Evolutionary conservation across 2,797 vertebrate species (phyloP), one percentile per base, ranked within the genome.

Genomic region (Hipposideros larvatus): DNA sequence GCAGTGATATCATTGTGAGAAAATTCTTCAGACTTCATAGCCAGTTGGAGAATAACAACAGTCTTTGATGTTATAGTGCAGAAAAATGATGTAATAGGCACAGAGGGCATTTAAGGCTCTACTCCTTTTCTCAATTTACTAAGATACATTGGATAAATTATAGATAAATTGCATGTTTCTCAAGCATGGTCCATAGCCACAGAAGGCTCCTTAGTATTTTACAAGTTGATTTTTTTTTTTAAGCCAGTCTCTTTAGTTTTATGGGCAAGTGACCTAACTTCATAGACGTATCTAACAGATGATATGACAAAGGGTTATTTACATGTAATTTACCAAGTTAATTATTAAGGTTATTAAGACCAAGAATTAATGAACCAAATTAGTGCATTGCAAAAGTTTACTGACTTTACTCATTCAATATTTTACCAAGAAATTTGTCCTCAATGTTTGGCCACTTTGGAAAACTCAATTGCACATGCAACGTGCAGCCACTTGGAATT

Each of bases 221-320:
- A 1, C 2, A 46, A 53, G 43, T 22, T n/a, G 6, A 73, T 7
- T 79, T 66, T 51, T 68, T 61, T 71, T 18, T 11, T 22, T 9
- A 82, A 83, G 43, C 18, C 61, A 84, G 46, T 51, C 85, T 55
- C 28, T 78, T 83, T 84, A 75, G 85, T 92, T 83, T 78, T 53
- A 71, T 37, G 71, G 28, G n/a, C 57, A 74, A 48, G 48, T 74
- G 59, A 87, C 10, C 31, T 74, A 66, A 86, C 48, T 57, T 48
- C 24, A 87, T 16, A 87, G 55, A 73, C 21, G 11, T 68, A 84
- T n/a, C 73, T 83, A 89, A 68, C 34, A 51, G 28, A 41, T 59
- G 14, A 37, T 13, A 48, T 21, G 24, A 83, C 31, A 57, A 82
- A 87, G 2, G 21, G n/a, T 66, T 87, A 59, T 53, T 59, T 41